These are phyloP conservation scores for Apodemia mormo DNA, from an alignment of 2,888 invertebrate genomes.

Conservation along the genomic window DNA sequence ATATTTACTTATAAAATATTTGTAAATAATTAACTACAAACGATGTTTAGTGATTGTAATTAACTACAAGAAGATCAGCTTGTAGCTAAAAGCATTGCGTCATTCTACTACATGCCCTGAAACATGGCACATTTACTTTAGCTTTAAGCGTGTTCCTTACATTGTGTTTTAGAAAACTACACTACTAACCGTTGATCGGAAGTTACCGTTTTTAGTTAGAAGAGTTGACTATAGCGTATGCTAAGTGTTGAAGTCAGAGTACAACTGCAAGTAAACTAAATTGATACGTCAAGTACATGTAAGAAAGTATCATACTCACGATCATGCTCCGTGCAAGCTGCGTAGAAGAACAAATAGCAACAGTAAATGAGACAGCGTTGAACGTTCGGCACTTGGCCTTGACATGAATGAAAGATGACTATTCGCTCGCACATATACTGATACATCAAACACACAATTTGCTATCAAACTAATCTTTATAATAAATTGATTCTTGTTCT, in stretches of 20 bases:
- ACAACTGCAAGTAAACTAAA: constrained; percentile 23
- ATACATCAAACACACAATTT: constrained; percentile 33
- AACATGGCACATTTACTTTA: constrained; percentile 28
- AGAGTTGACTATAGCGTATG: constrained; percentile 27
- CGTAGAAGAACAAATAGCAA: constrained; percentile 84
- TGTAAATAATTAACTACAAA: neutral
- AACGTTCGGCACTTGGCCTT: constrained; percentile 56
- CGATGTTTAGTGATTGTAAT: constrained; percentile 32
- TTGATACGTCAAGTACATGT: constrained; percentile 39
- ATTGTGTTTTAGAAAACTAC: constrained; percentile 43
- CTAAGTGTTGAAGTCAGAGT: constrained; percentile 40
- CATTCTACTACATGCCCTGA: constrained; percentile 45
- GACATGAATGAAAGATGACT: constrained; percentile 48
- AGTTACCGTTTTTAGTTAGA: neutral
- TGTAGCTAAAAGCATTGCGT: constrained; percentile 32
- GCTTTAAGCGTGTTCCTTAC: constrained; percentile 18
- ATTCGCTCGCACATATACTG: constrained; percentile 31
- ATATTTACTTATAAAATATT: neutral
- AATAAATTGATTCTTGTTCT: neutral
- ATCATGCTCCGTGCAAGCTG: constrained; percentile 96
- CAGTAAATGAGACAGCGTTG: constrained; percentile 81
- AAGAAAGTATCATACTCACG: constrained; percentile 86
- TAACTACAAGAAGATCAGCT: constrained; percentile 20
- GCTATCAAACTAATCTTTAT: neutral
- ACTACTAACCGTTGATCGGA: constrained; percentile 42